Percentiles rank a stretch among this genome's conserved stretches.
These are phyloP conservation scores for Boloria selene DNA, from an alignment of 2,888 invertebrate genomes.

Conservation along the genomic window DNA sequence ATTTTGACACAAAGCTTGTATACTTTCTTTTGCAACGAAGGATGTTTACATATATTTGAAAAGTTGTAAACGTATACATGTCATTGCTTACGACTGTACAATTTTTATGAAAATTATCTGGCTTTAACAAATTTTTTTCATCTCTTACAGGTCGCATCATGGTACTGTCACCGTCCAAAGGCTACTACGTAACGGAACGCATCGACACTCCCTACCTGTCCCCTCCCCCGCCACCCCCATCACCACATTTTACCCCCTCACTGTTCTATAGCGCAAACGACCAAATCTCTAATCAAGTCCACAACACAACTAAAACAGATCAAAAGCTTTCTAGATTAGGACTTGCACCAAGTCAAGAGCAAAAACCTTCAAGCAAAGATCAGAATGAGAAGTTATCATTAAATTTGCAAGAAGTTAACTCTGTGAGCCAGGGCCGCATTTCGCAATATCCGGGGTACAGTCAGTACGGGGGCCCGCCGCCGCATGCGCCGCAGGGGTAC, in stretches of 20 bases:
- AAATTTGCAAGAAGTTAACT: not conserved
- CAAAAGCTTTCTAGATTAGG: slow-evolving; percentile 7
- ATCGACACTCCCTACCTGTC: slow-evolving; percentile 55
- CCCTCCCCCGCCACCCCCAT: slow-evolving; percentile 41
- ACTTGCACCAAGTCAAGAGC: not conserved
- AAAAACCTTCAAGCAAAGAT: not conserved
- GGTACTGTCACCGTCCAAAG: slow-evolving; percentile 66
- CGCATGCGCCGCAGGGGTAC: slow-evolving; percentile 52
- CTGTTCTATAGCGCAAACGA: not conserved
- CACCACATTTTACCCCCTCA: slow-evolving; percentile 23
- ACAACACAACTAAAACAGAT: not conserved
- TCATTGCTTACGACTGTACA: too few species aligned
- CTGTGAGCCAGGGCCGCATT: slow-evolving; percentile 12
- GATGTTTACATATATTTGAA: too few species aligned
- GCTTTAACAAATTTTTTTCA: too few species aligned
- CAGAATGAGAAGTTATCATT: slow-evolving; percentile 8
- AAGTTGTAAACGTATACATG: too few species aligned
- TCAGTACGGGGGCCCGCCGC: not conserved
- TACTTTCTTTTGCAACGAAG: too few species aligned
- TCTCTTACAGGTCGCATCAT: slow-evolving; percentile 65
- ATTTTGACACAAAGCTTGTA: too few species aligned
- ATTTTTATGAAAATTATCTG: too few species aligned
- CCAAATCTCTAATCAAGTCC: slow-evolving; percentile 23
- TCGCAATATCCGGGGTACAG: slow-evolving; percentile 26
- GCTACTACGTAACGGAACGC: slow-evolving; percentile 74